Percentiles rank a stretch among this genome's conserved stretches.
These are phyloP conservation scores for Pao palembangensis DNA, from an alignment of 2,113 vertebrate genomes.

Conservation along the genomic window DNA sequence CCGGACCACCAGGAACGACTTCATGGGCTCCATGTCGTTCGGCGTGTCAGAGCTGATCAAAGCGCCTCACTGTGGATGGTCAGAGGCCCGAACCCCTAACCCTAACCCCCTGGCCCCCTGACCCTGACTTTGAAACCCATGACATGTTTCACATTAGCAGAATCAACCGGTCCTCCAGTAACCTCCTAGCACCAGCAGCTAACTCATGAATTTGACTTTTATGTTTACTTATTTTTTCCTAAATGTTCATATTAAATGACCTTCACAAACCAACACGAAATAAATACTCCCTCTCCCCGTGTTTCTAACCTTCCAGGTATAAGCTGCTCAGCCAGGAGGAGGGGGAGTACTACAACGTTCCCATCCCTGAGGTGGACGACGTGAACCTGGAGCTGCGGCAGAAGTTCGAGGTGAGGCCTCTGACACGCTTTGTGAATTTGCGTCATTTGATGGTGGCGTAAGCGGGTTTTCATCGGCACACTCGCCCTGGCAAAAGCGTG, in stretches of 20 bases:
- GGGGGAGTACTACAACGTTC: constrained; percentile 95
- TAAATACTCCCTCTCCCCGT: background rate
- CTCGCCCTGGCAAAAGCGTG: constrained; percentile 15
- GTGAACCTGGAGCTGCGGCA: constrained; percentile 88
- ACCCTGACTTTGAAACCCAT: too few species aligned
- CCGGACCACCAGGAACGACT: constrained; percentile 93
- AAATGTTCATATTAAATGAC: too few species aligned
- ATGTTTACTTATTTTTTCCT: too few species aligned
- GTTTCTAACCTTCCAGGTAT: constrained; percentile 76
- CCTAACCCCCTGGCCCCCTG: too few species aligned
- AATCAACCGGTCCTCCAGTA: background rate
- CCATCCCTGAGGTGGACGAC: constrained; percentile 89
- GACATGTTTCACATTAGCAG: too few species aligned
- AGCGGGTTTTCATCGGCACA: constrained; percentile 2
- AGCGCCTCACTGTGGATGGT: constrained; percentile 87
- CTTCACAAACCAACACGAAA: background rate
- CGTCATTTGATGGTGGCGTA: background rate
- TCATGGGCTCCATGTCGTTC: constrained; percentile 97
- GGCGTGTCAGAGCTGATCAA: constrained; percentile 96
- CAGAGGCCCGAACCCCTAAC: constrained; percentile 24
- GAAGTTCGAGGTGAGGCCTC: constrained; percentile 90
- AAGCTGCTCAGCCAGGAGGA: constrained; percentile 94
- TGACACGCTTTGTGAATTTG: background rate
- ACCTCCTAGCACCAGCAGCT: too few species aligned
- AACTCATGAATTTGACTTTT: too few species aligned